Evolutionary conservation across 2,888 invertebrate species (phyloP).

Genomic region (Eudasyphora cyanicolor): DNA sequence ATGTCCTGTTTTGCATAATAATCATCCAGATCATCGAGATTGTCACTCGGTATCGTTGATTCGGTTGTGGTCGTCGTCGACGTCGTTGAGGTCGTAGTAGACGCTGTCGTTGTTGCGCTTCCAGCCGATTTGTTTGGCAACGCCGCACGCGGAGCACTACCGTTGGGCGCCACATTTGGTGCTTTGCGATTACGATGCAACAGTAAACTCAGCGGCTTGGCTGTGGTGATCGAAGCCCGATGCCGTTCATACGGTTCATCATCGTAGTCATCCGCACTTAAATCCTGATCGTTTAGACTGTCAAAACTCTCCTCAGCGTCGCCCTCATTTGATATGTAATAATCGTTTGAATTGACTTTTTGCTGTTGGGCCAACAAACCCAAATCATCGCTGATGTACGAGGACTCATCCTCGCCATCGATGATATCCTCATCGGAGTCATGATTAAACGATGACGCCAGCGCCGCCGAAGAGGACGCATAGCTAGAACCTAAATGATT

Average conservation of each 20-base stretch:
- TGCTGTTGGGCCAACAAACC: constrained; percentile 62
- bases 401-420: constrained; percentile 52
- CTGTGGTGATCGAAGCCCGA: constrained; percentile 39
- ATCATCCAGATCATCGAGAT: constrained; percentile 68
- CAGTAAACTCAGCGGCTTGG: constrained; percentile 43
- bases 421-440: constrained; percentile 46
- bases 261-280: constrained; percentile 39
- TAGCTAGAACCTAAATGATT: constrained; percentile 63
- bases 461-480: constrained; percentile 48
- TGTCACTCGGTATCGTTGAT: constrained; percentile 61
- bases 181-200: constrained; percentile 25
- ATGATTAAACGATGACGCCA: constrained; percentile 36
- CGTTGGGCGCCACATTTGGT: constrained; percentile 47
- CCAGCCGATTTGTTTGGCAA: constrained; percentile 65
- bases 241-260: constrained; percentile 35
- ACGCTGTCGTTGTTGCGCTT: constrained; percentile 48
- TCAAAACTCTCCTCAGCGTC: constrained; percentile 49
- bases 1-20: constrained; percentile 78
- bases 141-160: constrained; percentile 59
- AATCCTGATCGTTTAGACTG: constrained; percentile 62
- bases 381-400: constrained; percentile 61
- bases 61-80: constrained; percentile 35
- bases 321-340: constrained; percentile 79
- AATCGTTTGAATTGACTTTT: constrained; percentile 77
- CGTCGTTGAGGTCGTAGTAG: neutral